These are phyloP conservation scores for Labrus mixtus DNA, from an alignment of 2,113 vertebrate genomes.

Conservation along the genomic window DNA sequence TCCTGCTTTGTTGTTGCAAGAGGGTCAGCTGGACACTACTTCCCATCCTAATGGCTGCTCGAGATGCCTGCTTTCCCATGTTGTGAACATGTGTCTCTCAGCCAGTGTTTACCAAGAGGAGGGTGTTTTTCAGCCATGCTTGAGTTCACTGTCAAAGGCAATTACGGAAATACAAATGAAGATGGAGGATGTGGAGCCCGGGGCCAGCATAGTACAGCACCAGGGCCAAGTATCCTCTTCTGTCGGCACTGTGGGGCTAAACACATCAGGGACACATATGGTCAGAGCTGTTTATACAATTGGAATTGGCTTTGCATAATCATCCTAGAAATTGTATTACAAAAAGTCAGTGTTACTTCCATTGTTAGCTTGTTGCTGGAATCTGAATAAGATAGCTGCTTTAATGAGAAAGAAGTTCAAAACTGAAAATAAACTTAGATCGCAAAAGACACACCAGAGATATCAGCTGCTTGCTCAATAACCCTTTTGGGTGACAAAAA, in stretches of 20 bases:
- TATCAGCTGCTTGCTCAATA: neutral
- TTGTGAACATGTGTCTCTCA: constrained; percentile 68
- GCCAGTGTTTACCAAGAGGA: constrained; percentile 71
- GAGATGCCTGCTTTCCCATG: constrained; percentile 49
- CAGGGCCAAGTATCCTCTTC: constrained; percentile 58
- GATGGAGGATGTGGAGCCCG: constrained; percentile 71
- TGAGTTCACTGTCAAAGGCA: constrained; percentile 77
- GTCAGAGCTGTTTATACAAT: constrained; percentile 30
- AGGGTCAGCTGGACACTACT: constrained; percentile 50
- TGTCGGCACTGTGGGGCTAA: constrained; percentile 34
- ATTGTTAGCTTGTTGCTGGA: neutral
- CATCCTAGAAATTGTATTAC: neutral
- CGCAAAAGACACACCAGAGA: neutral
- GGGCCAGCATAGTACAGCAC: constrained; percentile 62
- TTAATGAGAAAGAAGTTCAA: neutral
- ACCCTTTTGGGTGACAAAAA: constrained; percentile 1
- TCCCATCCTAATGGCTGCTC: constrained; percentile 51
- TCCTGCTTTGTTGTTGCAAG: constrained; percentile 31
- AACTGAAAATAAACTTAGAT: neutral
- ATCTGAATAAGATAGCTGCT: neutral
- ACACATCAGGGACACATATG: constrained; percentile 44
- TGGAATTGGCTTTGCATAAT: constrained; percentile 31
- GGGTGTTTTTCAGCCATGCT: constrained; percentile 71
- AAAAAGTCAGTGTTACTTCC: neutral
- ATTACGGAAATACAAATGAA: constrained; percentile 80